Base-by-base conservation (phyloP, 2,797 vertebrate species). In the Diplodus puntazzo region DNA sequence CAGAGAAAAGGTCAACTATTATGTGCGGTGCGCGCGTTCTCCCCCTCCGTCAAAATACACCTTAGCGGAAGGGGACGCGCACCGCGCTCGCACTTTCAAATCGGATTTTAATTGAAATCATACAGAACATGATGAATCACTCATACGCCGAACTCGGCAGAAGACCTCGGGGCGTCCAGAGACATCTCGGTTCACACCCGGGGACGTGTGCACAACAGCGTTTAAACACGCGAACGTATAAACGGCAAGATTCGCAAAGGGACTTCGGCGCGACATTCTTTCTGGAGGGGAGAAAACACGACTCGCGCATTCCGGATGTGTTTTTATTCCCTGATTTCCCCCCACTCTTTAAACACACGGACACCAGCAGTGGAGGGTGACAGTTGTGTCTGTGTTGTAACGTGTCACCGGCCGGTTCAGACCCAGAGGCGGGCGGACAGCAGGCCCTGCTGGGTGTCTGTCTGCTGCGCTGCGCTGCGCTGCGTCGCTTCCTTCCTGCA, bases 401-500 rank as follows among this genome's bases (percentile, higher is more conserved):
- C 75, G 83, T 48, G 77, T 82, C 50, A 54, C 73, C 61, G 74
- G 57, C 71, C 39, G 81, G 81, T 78, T 89, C 88, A 92, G 95
- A 96, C 92, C 95, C 90, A 69, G 94, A 78, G 92, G 94, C 77
- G 87, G 85, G 67, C 67, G 23, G 18, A 14, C 43, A 43, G 64
- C 88, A 93, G 95, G 92, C 93, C 95, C 90, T 25, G 25, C 88
- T 87, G 80, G 75, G 72, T 81, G 84, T 80, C 84, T 85, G 87
- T 77, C 84, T 82, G 85, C 87, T 90, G 91, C 91, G n/a, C n/a
- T n/a, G n/a, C 25, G 30, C 30, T 30, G 30, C 30, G 83, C 92
- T 92, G 94, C 94, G 93, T 89, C 93, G 94, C 90, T 92, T 92
- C 90, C 96, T 97, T 96, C 96, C 96, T 96, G 95, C 95, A 94